These are phyloP conservation scores for Madoqua kirkii DNA, from an alignment of 2,113 vertebrate species.

Conservation along the genomic window DNA sequence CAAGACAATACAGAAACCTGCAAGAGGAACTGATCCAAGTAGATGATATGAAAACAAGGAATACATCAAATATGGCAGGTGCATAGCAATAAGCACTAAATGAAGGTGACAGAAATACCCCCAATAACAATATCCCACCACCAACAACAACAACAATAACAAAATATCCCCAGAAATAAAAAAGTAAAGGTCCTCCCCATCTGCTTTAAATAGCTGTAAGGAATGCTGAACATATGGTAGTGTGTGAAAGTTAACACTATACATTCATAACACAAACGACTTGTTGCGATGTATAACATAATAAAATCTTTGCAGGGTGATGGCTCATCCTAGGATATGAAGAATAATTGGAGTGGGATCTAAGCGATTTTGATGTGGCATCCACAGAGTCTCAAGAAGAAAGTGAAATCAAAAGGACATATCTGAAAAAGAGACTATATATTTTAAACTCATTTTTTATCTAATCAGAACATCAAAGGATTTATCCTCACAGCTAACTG, in stretches of 20 bases:
- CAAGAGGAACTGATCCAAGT: neutral
- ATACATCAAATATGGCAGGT: neutral
- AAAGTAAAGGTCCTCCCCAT: neutral
- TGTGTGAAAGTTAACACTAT: neutral
- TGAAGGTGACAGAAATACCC: neutral
- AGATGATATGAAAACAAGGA: neutral
- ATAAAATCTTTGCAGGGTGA: slow-evolving; percentile 2
- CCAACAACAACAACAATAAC: neutral
- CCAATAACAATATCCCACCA: neutral
- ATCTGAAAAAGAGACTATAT: slow-evolving; percentile 7
- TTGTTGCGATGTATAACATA: neutral
- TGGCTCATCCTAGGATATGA: neutral
- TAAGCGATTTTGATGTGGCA: neutral
- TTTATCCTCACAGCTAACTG: neutral
- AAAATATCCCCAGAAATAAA: neutral
- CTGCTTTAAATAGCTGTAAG: neutral
- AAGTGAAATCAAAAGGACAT: slow-evolving; percentile 25
- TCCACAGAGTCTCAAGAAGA: neutral
- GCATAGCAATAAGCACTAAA: neutral
- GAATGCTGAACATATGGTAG: neutral
- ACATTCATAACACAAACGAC: neutral
- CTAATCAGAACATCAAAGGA: neutral
- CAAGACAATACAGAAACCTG: neutral
- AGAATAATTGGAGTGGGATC: neutral
- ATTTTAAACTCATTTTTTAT: slow-evolving; percentile 8